Conservation (phyloP, 2,888 invertebrate species). For the Drosophila pseudotakahashii region DNA sequence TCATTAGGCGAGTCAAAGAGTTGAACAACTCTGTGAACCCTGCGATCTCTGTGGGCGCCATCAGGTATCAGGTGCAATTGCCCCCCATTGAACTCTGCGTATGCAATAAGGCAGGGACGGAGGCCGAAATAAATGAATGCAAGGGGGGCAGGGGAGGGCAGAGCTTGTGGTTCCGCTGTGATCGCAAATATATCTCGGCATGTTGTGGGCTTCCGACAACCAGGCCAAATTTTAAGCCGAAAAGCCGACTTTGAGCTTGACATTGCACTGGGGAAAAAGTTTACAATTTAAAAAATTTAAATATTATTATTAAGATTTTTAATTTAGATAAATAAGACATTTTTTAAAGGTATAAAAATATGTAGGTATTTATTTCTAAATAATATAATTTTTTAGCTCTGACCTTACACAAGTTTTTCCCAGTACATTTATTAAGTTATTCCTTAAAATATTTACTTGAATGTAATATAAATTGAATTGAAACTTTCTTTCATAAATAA, state of each 20-base stretch:
- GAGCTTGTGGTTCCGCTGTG: slow-evolving; percentile 22
- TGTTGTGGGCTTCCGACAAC: slow-evolving; percentile 58
- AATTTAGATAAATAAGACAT: too few relatives aligned
- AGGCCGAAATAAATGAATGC: slow-evolving; percentile 45
- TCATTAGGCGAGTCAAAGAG: slow-evolving; percentile 64
- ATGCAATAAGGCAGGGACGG: slow-evolving; percentile 1
- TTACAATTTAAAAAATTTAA: too few relatives aligned
- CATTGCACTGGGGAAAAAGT: slow-evolving; percentile 11
- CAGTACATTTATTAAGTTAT: too few relatives aligned
- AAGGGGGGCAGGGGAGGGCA: neutral
- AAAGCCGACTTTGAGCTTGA: slow-evolving; percentile 19
- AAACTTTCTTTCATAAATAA: too few relatives aligned
- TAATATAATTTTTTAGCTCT: too few relatives aligned
- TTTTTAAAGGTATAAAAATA: too few relatives aligned
- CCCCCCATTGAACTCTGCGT: slow-evolving; percentile 33
- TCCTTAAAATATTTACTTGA: too few relatives aligned
- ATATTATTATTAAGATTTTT: too few relatives aligned
- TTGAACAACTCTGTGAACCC: slow-evolving; percentile 55
- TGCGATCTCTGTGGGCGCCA: slow-evolving; percentile 9
- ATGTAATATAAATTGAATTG: too few relatives aligned
- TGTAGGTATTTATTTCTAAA: too few relatives aligned
- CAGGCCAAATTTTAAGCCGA: slow-evolving; percentile 21
- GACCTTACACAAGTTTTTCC: too few relatives aligned
- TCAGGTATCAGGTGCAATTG: slow-evolving; percentile 33
- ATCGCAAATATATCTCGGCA: slow-evolving; percentile 31